Evolutionary conservation across 2,113 vertebrate genomes (phyloP), one percentile per base, ranked within the genome.

Genomic region (Ramphastos sulfuratus): DNA sequence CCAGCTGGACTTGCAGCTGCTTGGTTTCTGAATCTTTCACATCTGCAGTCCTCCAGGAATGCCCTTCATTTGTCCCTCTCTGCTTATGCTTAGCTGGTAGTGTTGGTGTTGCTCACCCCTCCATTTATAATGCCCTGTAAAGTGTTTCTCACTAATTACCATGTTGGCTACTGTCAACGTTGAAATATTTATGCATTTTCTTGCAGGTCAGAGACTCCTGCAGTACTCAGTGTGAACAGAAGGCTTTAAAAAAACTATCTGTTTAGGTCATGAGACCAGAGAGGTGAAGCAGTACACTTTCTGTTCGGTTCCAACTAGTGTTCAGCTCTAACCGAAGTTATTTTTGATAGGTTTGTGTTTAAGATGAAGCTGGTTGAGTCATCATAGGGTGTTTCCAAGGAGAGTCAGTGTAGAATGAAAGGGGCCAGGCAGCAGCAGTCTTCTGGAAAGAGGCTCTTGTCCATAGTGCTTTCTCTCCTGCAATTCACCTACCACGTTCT

Each of bases 1-100:
- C 71, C 88, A 87, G 83, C 91, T 95, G 92, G 91, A 94, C 71
- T 88, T 31, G 6, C 90, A 96, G 90, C 95, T 96, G 93, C 70
- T 90, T 28, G 3, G n/a, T 75, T 90, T 87, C 79, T 81, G 67
- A 85, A 94, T 94, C 80, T 95, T 90, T 94, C 74, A 82, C 84
- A 78, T 95, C 72, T 96, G 70, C 65, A 81, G 76, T 93, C 71
- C 90, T 91, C 71, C 74, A 91, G 90, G 84, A 95, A 85, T 94
- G 93, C 55, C 92, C 86, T 95, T 94, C 87, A 76, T 91, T 90
- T 2, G 50, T 82, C 91, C 67, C 55, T 92, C 89, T 90, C 66
- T 58, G 58, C 55, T 69, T 83, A 30, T 80, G 74, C 63, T 83
- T 94, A 20, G 77, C 73, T 81, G 73, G 54, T 86, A 72, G 55